Evolutionary conservation across 2,888 invertebrate species (phyloP).

Genomic region (Caenorhabditis sinica): DNA sequence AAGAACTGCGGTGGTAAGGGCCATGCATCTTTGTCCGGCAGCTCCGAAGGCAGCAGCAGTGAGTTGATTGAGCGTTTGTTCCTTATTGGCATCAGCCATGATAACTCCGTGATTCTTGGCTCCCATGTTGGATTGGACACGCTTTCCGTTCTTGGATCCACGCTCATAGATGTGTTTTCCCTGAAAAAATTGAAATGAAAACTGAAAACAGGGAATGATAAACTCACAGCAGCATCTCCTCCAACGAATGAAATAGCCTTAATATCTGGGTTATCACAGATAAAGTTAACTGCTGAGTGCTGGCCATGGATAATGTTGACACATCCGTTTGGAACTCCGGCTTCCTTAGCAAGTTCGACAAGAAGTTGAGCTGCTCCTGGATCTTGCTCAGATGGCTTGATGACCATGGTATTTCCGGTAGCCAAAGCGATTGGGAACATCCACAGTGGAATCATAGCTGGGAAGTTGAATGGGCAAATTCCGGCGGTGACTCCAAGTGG

Average conservation of each 20-base stretch:
- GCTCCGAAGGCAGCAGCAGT: slow-evolving; percentile 98
- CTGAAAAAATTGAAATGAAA: slow-evolving; percentile 83
- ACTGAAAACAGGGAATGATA: not conserved
- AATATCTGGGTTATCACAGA: slow-evolving; percentile 96
- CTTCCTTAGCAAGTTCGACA: slow-evolving; percentile 91
- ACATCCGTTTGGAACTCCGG: slow-evolving; percentile 96
- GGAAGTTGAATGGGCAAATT: slow-evolving; percentile 85
- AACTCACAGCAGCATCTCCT: slow-evolving; percentile 91
- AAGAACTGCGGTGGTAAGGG: slow-evolving; percentile 92
- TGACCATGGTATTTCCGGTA: slow-evolving; percentile 95
- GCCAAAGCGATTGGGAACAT: slow-evolving; percentile 88
- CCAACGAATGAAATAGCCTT: slow-evolving; percentile 98
- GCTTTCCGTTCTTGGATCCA: slow-evolving; percentile 93
- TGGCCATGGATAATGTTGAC: slow-evolving; percentile 97
- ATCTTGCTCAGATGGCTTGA: slow-evolving; percentile 97
- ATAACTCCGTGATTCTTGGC: slow-evolving; percentile 99
- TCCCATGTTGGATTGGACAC: slow-evolving; percentile 98
- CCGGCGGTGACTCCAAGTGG: slow-evolving; percentile 95
- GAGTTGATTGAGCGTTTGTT: slow-evolving; percentile 91
- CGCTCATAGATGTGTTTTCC: slow-evolving; percentile 96
- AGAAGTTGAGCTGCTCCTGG: slow-evolving; percentile 97
- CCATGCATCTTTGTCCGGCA: slow-evolving; percentile 99
- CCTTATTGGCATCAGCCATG: slow-evolving; percentile 97
- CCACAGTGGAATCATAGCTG: slow-evolving; percentile 99
- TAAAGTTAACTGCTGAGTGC: slow-evolving; percentile 95